These are phyloP conservation scores for Adrianichthys oophorus DNA, from an alignment of 2,797 vertebrate genomes.

Conservation along the genomic window DNA sequence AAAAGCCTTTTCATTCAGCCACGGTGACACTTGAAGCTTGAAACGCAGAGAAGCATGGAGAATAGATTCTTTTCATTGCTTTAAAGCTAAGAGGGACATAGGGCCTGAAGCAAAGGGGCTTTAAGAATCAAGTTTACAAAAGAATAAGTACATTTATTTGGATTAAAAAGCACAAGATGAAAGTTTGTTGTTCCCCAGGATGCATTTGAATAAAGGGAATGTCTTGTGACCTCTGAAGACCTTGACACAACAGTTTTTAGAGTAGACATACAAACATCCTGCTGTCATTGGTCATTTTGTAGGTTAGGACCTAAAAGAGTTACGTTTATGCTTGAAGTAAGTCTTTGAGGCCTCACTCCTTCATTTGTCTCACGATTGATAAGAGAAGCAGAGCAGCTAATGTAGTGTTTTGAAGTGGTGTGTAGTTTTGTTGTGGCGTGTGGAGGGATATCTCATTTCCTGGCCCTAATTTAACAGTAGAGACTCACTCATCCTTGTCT, in stretches of 20 bases:
- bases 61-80: not conserved
- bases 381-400: constrained; percentile 29
- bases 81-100: not conserved
- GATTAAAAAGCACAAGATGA: not conserved
- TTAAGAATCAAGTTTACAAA: not conserved
- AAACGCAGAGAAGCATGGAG: not conserved
- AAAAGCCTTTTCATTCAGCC: constrained; percentile 42
- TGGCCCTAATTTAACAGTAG: constrained; percentile 11
- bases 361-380: constrained; percentile 30
- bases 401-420: constrained; percentile 1
- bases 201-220: not conserved
- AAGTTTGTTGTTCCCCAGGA: constrained; percentile 1
- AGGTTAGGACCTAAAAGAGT: not conserved
- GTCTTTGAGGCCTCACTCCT: constrained; percentile 55
- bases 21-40: constrained; percentile 35
- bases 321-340: too few relatives aligned
- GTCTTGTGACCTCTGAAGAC: constrained; percentile 18
- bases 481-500: constrained; percentile 3
- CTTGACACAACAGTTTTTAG: constrained; percentile 26
- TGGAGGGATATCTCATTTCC: constrained; percentile 29
- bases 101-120: not conserved
- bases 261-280: constrained; percentile 12
- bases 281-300: not conserved
- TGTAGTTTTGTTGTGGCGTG: constrained; percentile 11
- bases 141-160: not conserved